Conservation (phyloP, 2,113 vertebrate species). For the Australoheros scitulus region DNA sequence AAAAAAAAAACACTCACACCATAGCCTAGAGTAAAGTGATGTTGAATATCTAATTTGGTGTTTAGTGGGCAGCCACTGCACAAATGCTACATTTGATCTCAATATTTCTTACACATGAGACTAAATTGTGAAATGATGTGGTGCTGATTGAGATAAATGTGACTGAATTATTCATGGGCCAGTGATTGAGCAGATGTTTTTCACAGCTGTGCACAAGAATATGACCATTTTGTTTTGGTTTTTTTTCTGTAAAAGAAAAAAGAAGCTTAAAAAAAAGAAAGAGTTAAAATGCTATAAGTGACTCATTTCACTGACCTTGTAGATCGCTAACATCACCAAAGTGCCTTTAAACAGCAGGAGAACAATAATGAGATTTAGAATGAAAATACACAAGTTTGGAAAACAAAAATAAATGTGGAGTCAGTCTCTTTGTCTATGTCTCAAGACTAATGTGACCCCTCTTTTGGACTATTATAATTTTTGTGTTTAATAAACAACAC, state of each 20-base stretch:
- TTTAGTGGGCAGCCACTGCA: neutral
- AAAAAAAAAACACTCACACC: too few relatives aligned
- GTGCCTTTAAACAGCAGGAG: neutral
- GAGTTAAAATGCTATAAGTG: neutral
- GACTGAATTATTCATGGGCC: neutral
- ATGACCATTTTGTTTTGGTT: neutral
- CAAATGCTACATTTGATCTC: neutral
- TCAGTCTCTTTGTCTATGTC: constrained; percentile 27
- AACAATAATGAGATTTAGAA: constrained; percentile 29
- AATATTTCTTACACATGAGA: neutral
- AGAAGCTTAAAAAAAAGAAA: neutral
- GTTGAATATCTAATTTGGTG: neutral
- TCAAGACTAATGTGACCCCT: constrained; percentile 22
- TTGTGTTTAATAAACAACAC: constrained; percentile 39
- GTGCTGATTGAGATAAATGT: neutral
- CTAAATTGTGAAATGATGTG: constrained; percentile 1
- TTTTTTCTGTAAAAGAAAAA: neutral
- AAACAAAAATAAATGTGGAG: constrained; percentile 9
- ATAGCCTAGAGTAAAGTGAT: neutral
- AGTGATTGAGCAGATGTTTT: constrained; percentile 9
- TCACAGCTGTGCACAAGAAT: neutral
- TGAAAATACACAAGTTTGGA: constrained; percentile 1
- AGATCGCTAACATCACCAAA: neutral
- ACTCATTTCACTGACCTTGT: neutral
- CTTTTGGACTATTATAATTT: constrained; percentile 37